Evolutionary conservation across 2,113 vertebrate genomes (phyloP).

Genomic region (Coturnix japonica): DNA sequence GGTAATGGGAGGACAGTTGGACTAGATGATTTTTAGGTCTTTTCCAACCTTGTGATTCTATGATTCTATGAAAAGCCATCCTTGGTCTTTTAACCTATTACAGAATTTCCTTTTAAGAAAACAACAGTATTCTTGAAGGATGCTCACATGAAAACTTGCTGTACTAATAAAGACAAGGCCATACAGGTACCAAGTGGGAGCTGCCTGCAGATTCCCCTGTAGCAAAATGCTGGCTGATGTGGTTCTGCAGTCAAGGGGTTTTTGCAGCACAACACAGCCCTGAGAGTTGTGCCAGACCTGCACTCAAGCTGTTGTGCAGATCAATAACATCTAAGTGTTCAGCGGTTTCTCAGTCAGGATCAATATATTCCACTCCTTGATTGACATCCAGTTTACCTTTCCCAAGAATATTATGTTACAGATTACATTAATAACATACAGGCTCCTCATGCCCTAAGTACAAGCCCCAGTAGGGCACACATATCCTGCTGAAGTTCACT

Average conservation of each 20-base stretch:
- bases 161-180: background rate
- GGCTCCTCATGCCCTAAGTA: background rate
- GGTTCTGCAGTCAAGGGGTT: background rate
- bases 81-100: background rate
- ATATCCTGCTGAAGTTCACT: background rate
- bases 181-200: background rate
- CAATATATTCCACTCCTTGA: background rate
- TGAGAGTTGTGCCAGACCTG: background rate
- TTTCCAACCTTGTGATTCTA: no score
- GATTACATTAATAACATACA: background rate
- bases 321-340: background rate
- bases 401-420: background rate
- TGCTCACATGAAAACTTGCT: background rate
- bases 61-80: background rate
- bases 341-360: background rate
- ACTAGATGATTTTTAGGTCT: no score
- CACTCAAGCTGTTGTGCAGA: background rate
- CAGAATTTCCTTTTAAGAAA: background rate
- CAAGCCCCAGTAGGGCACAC: background rate
- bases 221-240: background rate
- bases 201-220: background rate
- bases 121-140: background rate
- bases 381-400: background rate
- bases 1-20: no score
- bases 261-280: background rate